phyloP scores from a whole-genome alignment of 2,797 vertebrate genomes.

The Falco columbarius region DNA sequence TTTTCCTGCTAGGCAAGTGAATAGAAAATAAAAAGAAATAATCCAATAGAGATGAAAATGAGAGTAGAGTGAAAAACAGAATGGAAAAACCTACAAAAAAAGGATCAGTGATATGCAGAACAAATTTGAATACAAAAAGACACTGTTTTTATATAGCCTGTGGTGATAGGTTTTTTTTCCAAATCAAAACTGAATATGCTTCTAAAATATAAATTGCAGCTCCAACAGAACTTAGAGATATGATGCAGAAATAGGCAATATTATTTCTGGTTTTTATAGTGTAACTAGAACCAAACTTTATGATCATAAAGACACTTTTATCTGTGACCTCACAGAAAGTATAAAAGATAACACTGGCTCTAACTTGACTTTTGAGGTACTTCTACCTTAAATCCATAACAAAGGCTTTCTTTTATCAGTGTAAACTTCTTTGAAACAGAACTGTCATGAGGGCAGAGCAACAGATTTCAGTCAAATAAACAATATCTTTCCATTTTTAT shows the following conservation, averaged over 20 bases:
- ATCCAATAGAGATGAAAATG: neutral
- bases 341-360: neutral
- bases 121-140: neutral
- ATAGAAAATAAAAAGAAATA: neutral
- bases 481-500: neutral
- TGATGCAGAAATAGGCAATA: neutral
- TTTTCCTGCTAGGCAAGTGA: neutral
- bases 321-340: neutral
- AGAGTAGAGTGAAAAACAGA: neutral
- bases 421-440: neutral
- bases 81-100: neutral
- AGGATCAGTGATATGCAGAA: neutral
- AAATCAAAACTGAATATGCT: neutral
- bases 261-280: neutral
- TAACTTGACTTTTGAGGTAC: neutral
- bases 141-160: neutral
- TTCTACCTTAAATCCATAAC: neutral
- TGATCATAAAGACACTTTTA: neutral
- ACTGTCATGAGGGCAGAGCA: neutral
- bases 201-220: neutral
- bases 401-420: neutral
- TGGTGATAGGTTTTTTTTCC: neutral
- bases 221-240: neutral
- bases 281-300: neutral
- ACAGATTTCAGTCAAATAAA: neutral